A percentile compares a stretch with the other conserved stretches of the same genome.
Evolutionary conservation across 2,888 invertebrate genomes (phyloP).

Genomic region (Halictus quadricinctus): DNA sequence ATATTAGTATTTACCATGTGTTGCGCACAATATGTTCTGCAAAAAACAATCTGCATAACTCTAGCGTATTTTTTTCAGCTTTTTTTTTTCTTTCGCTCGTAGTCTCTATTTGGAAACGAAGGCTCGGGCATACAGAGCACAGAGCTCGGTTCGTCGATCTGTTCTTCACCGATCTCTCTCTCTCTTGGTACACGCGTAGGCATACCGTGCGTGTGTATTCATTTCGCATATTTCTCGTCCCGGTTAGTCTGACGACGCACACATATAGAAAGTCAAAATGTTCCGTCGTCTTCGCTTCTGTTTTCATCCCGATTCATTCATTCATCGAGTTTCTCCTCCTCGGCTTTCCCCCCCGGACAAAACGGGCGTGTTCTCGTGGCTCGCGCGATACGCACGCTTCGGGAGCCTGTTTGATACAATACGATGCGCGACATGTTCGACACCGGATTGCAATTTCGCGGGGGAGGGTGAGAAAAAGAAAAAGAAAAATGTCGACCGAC

Average conservation of each 20-base stretch:
- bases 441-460: not conserved
- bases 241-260: not conserved
- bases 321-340: not conserved
- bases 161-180: not conserved
- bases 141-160: conserved; percentile 28
- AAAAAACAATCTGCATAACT: conserved; percentile 55
- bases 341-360: not conserved
- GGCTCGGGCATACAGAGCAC: conserved; percentile 27
- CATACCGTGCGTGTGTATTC: not conserved
- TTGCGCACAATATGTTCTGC: conserved; percentile 52
- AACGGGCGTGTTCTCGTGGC: no score
- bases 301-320: not conserved
- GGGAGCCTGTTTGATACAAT: no score
- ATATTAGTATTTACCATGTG: conserved; percentile 52
- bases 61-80: conserved; percentile 19
- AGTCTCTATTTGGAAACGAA: conserved; percentile 40
- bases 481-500: conserved; percentile 32
- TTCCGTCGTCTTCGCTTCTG: not conserved
- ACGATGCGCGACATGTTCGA: not conserved
- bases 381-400: not conserved
- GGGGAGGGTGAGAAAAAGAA: not conserved
- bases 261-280: not conserved
- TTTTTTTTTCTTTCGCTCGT: not conserved
- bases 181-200: not conserved
- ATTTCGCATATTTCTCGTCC: not conserved